Conservation (phyloP, 2,888 invertebrate species). For the Amphipoea oculea region DNA sequence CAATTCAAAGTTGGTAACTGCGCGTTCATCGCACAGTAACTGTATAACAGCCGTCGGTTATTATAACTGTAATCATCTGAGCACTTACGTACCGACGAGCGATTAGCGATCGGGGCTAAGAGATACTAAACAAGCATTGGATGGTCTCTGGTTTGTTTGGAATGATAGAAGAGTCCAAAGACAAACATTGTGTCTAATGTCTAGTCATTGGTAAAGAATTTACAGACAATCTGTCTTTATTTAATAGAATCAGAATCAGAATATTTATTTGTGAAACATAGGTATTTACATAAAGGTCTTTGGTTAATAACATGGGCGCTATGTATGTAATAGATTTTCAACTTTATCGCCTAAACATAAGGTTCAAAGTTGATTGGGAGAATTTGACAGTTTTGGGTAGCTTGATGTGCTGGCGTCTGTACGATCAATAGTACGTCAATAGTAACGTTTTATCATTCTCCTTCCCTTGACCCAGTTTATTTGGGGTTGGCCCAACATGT, state of each 20-base stretch:
- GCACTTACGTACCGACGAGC: constrained; percentile 48
- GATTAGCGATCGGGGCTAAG: constrained; percentile 52
- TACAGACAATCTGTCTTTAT: neutral
- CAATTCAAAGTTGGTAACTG: constrained; percentile 27
- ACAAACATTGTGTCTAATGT: neutral
- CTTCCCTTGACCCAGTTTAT: no score
- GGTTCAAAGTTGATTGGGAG: no score
- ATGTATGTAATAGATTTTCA: no score
- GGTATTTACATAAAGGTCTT: no score
- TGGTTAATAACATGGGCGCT: no score
- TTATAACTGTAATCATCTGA: constrained; percentile 63
- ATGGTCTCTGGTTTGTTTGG: neutral
- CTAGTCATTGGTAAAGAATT: constrained; percentile 2
- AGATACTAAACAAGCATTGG: constrained; percentile 26
- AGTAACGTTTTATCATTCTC: no score
- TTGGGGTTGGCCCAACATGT: neutral
- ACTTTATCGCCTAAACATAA: no score
- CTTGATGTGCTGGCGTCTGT: no score
- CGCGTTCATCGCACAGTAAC: constrained; percentile 61
- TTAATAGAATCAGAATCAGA: no score
- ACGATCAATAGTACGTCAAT: no score
- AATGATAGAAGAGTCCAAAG: neutral
- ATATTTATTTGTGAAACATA: no score
- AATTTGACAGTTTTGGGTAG: no score
- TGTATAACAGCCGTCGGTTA: constrained; percentile 63